Evolutionary conservation across 1,140 invertebrate genomes (phyloP), one percentile per base, ranked within the genome.

Genomic region (Ericerus pela): DNA sequence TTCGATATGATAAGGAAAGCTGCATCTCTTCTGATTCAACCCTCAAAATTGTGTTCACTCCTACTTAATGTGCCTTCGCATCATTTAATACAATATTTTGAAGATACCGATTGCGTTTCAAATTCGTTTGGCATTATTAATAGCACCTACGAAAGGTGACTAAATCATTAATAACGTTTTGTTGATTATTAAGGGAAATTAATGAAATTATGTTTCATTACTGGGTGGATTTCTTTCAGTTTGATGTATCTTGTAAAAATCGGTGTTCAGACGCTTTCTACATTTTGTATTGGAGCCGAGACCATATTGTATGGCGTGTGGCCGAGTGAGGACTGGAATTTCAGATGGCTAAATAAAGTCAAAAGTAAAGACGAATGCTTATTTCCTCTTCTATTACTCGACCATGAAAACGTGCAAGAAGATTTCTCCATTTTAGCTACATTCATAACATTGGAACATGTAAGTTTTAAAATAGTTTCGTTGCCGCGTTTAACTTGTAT

Each of bases 301-400:
- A 47, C 2, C 8, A 47, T 14, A 8, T 47, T 47, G 26, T 47
- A 14, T 14, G 41, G 41, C 20, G 14, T 24, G 3, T 47, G 41
- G 41, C 41, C 41, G 11, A 18, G 20, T 10, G 41, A 47, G 26
- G 41, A 47, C 26, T 47, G 41, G 41, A 47, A 47, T 47, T 47
- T 47, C 41, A 20, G 41, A 47, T 47, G 41, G 41, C 20, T 47
- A 14, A 24, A 24, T 24, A 47, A 22, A 24, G 14, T 47, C 2
- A 47, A 47, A 47, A 47, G 41, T 14, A 47, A 47, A 47, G 10
- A 18, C 16, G 41, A 47, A 5, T 10, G 10, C 16, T 47, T 24
- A 24, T 47, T 47, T 47, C 41, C 41, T 3, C 14, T 47, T 3
- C 20, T 47, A 2, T 47, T 47, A 47, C 26, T 47, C 8, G 41